These are phyloP conservation scores for Labeo calbasu DNA, from an alignment of 2,797 vertebrate genomes.

Conservation along the genomic window DNA sequence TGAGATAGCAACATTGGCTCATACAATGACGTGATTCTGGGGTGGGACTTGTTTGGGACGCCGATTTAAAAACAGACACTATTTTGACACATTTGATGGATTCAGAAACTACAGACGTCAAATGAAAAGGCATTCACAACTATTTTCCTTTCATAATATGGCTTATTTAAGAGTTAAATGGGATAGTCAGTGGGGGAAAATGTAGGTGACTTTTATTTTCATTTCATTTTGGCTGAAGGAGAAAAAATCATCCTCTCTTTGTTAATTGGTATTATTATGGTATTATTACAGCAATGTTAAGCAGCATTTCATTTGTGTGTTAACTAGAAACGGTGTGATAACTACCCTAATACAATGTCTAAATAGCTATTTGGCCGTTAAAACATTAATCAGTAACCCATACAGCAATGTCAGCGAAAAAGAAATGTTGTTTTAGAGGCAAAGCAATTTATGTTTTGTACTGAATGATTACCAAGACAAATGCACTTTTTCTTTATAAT, in stretches of 20 bases:
- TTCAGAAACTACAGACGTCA: background rate
- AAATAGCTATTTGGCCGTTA: background rate
- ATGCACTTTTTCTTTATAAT: background rate
- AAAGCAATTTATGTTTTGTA: background rate
- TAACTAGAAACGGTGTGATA: background rate
- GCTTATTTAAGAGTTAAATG: background rate
- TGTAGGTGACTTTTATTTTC: background rate
- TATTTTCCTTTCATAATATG: background rate
- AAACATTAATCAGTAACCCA: background rate
- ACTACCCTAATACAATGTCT: background rate
- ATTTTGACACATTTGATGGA: background rate
- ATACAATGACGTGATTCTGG: background rate
- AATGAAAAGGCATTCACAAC: background rate
- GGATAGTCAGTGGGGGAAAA: background rate
- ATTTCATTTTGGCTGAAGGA: too few relatives aligned
- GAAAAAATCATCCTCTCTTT: too few relatives aligned
- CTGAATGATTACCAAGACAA: background rate
- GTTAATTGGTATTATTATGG: too few relatives aligned
- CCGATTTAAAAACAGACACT: background rate
- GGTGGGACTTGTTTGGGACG: background rate
- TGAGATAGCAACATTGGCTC: conserved; percentile 27
- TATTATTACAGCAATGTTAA: too few relatives aligned
- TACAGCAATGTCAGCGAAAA: background rate
- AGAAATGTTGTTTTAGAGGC: background rate
- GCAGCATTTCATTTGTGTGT: background rate